These are phyloP conservation scores for Ceyx melanurus DNA, from an alignment of 2,113 vertebrate species.

Conservation along the genomic window DNA sequence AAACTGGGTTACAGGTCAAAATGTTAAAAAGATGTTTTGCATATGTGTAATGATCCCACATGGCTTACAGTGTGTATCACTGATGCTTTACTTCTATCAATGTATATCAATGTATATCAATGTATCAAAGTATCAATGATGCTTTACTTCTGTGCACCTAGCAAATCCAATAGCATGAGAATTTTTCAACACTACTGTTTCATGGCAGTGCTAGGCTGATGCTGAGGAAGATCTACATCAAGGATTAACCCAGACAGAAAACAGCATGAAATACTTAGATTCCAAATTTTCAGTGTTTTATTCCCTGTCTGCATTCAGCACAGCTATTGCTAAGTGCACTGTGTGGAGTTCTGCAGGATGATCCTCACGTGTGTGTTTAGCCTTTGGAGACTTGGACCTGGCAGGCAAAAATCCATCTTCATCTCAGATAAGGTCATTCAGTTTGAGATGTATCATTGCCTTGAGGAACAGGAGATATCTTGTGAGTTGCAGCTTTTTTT, in stretches of 20 bases:
- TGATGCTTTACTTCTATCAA: not conserved
- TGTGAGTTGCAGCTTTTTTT: not conserved
- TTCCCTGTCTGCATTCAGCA: not conserved
- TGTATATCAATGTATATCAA: no score
- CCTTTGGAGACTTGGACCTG: not conserved
- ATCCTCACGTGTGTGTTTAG: not conserved
- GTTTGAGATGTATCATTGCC: not conserved
- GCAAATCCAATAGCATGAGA: not conserved
- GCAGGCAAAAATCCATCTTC: conserved; percentile 11
- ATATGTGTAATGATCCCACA: not conserved
- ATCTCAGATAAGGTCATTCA: not conserved
- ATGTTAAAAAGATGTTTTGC: not conserved
- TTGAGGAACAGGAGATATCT: not conserved
- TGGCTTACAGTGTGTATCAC: not conserved
- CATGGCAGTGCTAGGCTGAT: not conserved
- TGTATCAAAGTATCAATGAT: not conserved
- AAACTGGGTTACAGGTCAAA: not conserved
- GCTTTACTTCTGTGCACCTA: not conserved
- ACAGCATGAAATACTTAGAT: not conserved
- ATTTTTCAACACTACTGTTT: not conserved
- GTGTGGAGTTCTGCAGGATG: not conserved
- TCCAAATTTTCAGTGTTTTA: not conserved
- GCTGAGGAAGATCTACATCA: not conserved
- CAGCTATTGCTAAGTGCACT: not conserved
- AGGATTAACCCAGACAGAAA: not conserved